Conservation (phyloP, 2,113 vertebrate genomes). For the Indri indri region DNA sequence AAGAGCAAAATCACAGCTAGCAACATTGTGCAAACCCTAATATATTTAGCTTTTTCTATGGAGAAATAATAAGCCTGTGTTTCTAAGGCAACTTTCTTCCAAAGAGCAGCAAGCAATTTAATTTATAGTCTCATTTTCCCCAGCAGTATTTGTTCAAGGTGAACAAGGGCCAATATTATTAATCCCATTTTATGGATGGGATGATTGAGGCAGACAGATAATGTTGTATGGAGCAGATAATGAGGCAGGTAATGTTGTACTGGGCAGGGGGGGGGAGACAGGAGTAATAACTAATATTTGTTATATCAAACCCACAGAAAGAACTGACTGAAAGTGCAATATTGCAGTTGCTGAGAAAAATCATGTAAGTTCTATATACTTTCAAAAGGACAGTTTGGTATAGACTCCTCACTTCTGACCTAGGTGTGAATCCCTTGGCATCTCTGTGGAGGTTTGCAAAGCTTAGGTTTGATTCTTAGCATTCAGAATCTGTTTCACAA, state of each 20-base stretch:
- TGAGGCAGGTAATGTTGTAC: constrained; percentile 19
- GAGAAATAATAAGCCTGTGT: constrained; percentile 75
- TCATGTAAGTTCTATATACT: neutral
- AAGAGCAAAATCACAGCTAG: constrained; percentile 73
- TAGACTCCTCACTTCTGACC: neutral
- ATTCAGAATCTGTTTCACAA: neutral
- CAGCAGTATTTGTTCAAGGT: constrained; percentile 54
- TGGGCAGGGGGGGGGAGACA: neutral
- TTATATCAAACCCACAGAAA: neutral
- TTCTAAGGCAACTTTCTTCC: constrained; percentile 77
- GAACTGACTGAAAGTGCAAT: neutral
- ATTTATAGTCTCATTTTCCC: constrained; percentile 72
- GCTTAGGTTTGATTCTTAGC: neutral
- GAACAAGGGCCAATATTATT: constrained; percentile 49
- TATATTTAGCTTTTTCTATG: constrained; percentile 71
- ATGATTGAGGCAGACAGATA: constrained; percentile 67
- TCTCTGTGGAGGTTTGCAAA: neutral
- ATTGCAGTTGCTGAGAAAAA: neutral
- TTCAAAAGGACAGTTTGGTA: neutral
- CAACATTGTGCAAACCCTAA: constrained; percentile 64
- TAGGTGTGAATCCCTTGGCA: neutral
- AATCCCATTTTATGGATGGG: constrained; percentile 76
- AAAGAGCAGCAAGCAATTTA: constrained; percentile 63
- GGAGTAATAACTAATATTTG: constrained; percentile 4
- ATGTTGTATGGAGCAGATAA: constrained; percentile 27